Percentiles rank a stretch among this genome's conserved stretches.
Conservation (phyloP, 2,113 vertebrate genomes). For the Microcebus tavaratra region DNA sequence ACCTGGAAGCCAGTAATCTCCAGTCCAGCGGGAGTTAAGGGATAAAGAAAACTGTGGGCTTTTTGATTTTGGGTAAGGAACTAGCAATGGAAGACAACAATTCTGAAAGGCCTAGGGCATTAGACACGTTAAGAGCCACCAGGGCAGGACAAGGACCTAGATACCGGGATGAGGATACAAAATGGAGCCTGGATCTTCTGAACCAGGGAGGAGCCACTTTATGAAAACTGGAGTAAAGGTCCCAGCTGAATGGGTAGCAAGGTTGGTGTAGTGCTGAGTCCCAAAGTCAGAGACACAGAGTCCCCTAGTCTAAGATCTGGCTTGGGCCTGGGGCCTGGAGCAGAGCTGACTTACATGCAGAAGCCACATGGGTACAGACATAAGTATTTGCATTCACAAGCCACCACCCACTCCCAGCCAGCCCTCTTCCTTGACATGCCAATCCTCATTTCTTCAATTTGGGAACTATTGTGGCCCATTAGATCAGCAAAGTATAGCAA, state of each 20-base stretch:
- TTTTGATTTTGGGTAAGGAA: neutral
- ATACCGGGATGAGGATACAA: neutral
- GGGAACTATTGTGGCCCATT: neutral
- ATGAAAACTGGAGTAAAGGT: neutral
- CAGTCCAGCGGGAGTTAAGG: neutral
- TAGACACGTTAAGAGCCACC: neutral
- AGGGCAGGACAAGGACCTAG: neutral
- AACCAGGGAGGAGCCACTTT: neutral
- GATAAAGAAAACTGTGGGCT: neutral
- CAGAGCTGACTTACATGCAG: neutral
- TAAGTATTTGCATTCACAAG: neutral
- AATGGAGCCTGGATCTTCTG: neutral
- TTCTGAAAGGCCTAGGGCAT: neutral
- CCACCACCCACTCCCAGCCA: neutral
- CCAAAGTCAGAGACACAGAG: neutral
- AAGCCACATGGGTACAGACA: neutral
- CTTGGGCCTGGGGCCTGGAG: neutral
- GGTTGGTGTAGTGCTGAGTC: neutral
- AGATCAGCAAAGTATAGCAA: neutral
- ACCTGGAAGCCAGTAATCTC: neutral
- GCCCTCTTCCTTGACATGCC: neutral
- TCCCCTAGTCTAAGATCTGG: neutral
- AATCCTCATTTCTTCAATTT: conserved; percentile 30
- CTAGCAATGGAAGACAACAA: neutral
- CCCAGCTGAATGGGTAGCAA: neutral